These are phyloP conservation scores for Plagodis pulveraria DNA, from an alignment of 2,888 invertebrate species.

Conservation along the genomic window DNA sequence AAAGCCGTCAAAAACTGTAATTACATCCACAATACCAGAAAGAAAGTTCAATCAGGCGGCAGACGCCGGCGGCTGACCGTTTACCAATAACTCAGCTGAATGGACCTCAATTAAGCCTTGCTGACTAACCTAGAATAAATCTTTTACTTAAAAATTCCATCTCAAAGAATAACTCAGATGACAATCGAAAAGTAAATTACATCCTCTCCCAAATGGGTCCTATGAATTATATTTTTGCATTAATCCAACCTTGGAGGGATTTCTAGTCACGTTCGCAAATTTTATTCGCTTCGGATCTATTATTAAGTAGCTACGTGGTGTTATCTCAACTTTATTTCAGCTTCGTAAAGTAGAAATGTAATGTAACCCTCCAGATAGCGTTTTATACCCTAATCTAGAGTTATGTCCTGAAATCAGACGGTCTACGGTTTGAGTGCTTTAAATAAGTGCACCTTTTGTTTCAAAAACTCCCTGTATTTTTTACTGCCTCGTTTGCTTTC, in stretches of 20 bases:
- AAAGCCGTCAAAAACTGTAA: conserved; percentile 46
- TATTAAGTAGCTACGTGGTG: conserved; percentile 37
- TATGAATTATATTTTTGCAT: conserved; percentile 57
- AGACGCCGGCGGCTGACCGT: conserved; percentile 55
- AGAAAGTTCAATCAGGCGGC: conserved; percentile 55
- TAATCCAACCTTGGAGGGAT: conserved; percentile 50
- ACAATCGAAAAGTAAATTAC: conserved; percentile 68
- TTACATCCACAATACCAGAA: conserved; percentile 52
- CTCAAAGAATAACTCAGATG: conserved; percentile 55
- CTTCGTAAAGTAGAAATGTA: conserved; percentile 28
- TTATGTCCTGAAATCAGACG: conserved; percentile 14
- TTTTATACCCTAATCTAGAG: conserved; percentile 20
- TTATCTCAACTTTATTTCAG: conserved; percentile 33
- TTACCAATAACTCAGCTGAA: conserved; percentile 72
- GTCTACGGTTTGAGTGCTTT: background rate
- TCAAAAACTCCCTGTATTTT: conserved; percentile 40
- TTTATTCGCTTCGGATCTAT: conserved; percentile 39
- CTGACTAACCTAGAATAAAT: conserved; percentile 62
- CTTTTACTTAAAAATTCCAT: conserved; percentile 56
- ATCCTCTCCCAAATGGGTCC: conserved; percentile 52
- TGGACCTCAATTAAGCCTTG: conserved; percentile 70
- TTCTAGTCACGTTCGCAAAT: conserved; percentile 58
- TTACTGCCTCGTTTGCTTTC: conserved; percentile 47
- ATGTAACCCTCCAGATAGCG: conserved; percentile 24
- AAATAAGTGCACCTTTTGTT: conserved; percentile 29